These are phyloP conservation scores for Metalampra italica DNA, from an alignment of 2,888 invertebrate genomes.

Conservation along the genomic window DNA sequence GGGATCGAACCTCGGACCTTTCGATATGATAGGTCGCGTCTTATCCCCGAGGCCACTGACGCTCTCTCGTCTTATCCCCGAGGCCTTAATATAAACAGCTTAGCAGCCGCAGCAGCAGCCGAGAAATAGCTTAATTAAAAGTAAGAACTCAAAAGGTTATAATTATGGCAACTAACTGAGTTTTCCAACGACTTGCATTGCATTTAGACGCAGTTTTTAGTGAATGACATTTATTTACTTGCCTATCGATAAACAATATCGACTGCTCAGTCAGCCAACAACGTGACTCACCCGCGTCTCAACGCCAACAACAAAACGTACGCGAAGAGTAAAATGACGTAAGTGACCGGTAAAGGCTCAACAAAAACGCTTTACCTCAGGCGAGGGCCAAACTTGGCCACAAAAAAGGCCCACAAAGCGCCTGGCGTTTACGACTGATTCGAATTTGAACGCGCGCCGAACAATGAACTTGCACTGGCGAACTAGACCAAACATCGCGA, in stretches of 20 bases:
- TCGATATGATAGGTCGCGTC: no score
- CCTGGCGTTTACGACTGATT: slow-evolving; percentile 58
- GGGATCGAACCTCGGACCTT: no score
- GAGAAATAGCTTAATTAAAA: no score
- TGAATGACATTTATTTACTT: not conserved
- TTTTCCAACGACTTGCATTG: no score
- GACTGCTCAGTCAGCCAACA: slow-evolving; percentile 49
- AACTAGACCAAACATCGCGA: slow-evolving; percentile 73
- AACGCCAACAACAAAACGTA: slow-evolving; percentile 73
- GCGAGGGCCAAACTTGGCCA: slow-evolving; percentile 48
- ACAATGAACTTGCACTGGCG: slow-evolving; percentile 76
- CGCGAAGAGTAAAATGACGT: slow-evolving; percentile 55
- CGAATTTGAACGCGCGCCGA: slow-evolving; percentile 35
- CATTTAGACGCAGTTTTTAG: no score
- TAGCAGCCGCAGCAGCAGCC: no score
- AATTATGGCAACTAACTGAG: no score
- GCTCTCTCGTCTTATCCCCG: no score
- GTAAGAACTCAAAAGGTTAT: no score
- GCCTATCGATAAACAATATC: slow-evolving; percentile 56
- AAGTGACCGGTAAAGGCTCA: slow-evolving; percentile 50
- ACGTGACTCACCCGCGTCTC: slow-evolving; percentile 74
- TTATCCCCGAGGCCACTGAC: no score
- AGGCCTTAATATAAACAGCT: no score
- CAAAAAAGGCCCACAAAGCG: slow-evolving; percentile 52
- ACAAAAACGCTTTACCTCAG: slow-evolving; percentile 57